Percentiles rank a stretch among this genome's conserved stretches.
phyloP scores from a whole-genome alignment of 2,113 vertebrate species.

The Upupa epops region DNA sequence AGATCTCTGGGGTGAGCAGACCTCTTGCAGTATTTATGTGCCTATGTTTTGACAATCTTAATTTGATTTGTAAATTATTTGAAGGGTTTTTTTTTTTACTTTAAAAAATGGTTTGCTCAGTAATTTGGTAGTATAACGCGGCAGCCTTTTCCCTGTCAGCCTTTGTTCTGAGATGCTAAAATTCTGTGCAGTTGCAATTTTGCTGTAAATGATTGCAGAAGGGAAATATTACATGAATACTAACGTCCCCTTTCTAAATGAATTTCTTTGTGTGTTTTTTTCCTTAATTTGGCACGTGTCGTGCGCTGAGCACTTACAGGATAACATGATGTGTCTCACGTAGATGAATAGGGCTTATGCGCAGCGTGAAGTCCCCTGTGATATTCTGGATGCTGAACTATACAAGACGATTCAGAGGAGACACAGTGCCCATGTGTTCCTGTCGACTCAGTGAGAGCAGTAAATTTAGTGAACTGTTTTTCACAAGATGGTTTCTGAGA shows the following conservation, averaged over 20 bases:
- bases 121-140: not conserved
- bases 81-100: not conserved
- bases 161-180: not conserved
- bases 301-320: not conserved
- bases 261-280: slow-evolving; percentile 48
- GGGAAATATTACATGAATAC: slow-evolving; percentile 21
- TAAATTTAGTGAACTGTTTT: slow-evolving; percentile 37
- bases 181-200: slow-evolving; percentile 13
- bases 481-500: slow-evolving; percentile 4
- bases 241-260: too few relatives aligned
- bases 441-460: not conserved
- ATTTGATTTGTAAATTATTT: not conserved
- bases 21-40: not conserved
- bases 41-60: not conserved
- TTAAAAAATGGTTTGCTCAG: not conserved
- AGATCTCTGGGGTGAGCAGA: not conserved
- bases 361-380: slow-evolving; percentile 13
- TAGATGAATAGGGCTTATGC: slow-evolving; percentile 10
- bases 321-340: slow-evolving; percentile 4
- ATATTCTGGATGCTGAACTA: slow-evolving; percentile 12
- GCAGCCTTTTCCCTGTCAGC: not conserved
- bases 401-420: slow-evolving; percentile 27
- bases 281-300: slow-evolving; percentile 21
- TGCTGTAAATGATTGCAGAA: not conserved
- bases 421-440: not conserved